These are phyloP conservation scores for Trichogramma pretiosum DNA, from an alignment of 1,140 invertebrate species.

Conservation along the genomic window DNA sequence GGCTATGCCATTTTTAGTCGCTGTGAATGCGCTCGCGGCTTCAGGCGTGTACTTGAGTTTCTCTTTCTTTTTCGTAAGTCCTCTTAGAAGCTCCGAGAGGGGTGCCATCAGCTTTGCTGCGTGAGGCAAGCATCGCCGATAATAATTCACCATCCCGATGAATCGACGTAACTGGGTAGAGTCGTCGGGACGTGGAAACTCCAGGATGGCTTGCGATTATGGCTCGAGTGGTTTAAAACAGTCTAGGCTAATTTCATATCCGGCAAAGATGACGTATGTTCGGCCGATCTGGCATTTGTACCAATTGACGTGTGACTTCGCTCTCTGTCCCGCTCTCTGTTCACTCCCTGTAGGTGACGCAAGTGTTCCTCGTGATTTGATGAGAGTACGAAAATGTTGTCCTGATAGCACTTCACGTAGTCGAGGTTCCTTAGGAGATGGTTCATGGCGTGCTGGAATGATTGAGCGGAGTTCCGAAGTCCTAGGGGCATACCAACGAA, in stretches of 20 bases:
- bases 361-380: neutral
- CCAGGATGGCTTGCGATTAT: neutral
- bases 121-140: too few species aligned
- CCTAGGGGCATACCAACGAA: neutral
- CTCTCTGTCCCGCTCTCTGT: too few species aligned
- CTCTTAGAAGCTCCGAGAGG: neutral
- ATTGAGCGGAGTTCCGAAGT: neutral
- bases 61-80: neutral
- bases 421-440: neutral
- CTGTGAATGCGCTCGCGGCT: neutral
- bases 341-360: neutral
- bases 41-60: neutral
- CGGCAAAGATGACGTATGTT: neutral
- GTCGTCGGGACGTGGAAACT: neutral
- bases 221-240: neutral
- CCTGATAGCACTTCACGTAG: too few species aligned
- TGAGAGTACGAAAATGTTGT: neutral
- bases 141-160: neutral
- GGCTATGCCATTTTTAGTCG: neutral
- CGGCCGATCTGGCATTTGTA: too few species aligned
- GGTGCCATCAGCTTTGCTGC: neutral
- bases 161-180: neutral
- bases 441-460: neutral
- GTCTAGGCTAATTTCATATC: neutral
- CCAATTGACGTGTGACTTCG: too few species aligned